Evolutionary conservation across 2,113 vertebrate species (phyloP).

Genomic region (Pseudorasbora parva): DNA sequence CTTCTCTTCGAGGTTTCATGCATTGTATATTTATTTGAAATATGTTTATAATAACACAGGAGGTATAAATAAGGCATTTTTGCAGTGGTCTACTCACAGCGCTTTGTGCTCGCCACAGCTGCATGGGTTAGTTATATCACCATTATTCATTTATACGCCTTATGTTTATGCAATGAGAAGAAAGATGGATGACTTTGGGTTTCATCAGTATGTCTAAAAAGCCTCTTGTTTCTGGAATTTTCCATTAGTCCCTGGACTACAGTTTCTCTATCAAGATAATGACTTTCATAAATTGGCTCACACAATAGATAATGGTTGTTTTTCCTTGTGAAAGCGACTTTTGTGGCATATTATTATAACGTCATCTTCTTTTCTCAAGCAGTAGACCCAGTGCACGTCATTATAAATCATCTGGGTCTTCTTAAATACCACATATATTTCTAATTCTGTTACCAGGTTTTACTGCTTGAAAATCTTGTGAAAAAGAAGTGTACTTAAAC

Average conservation of each 20-base stretch:
- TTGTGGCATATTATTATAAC: slow-evolving; percentile 40
- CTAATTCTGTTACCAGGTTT: background rate
- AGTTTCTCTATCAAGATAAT: slow-evolving; percentile 51
- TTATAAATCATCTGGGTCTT: slow-evolving; percentile 13
- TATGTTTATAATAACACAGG: slow-evolving; percentile 39
- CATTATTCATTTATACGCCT: slow-evolving; percentile 65
- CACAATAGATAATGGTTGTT: slow-evolving; percentile 48
- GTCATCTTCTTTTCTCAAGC: slow-evolving; percentile 8
- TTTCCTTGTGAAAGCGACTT: slow-evolving; percentile 5
- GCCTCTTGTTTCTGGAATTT: slow-evolving; percentile 52
- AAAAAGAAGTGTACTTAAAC: background rate
- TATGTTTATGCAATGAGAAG: slow-evolving; percentile 61
- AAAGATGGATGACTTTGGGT: slow-evolving; percentile 51
- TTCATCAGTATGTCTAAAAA: slow-evolving; percentile 56
- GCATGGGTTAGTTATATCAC: slow-evolving; percentile 60
- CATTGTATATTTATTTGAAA: slow-evolving; percentile 24
- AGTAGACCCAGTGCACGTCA: background rate
- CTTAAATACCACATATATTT: background rate
- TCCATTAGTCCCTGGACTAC: slow-evolving; percentile 55
- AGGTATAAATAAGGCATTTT: slow-evolving; percentile 49
- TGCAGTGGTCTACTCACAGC: slow-evolving; percentile 43
- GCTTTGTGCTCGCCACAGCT: slow-evolving; percentile 43
- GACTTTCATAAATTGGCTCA: slow-evolving; percentile 42
- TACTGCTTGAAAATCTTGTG: no score
- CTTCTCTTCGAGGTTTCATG: slow-evolving; percentile 7